Evolutionary conservation across 2,797 vertebrate species (phyloP).

Genomic region (Phrynocephalus forsythii): DNA sequence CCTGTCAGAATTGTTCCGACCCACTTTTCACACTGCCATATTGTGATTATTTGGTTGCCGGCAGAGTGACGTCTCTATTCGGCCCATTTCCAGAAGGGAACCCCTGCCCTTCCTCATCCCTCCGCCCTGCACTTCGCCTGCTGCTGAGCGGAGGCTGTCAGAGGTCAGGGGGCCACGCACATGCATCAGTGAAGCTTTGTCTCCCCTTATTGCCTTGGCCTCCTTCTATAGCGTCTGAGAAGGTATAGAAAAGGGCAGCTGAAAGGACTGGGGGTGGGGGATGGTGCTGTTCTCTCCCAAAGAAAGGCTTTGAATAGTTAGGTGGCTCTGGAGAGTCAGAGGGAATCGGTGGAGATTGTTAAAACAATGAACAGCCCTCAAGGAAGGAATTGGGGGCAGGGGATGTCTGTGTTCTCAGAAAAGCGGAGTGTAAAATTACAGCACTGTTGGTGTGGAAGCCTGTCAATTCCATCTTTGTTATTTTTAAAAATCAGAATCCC

Average conservation of each 20-base stretch:
- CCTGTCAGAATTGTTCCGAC: conserved; percentile 44
- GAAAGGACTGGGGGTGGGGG: neutral
- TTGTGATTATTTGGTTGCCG: conserved; percentile 65
- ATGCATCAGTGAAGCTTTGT: conserved; percentile 3
- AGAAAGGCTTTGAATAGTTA: neutral
- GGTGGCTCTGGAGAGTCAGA: neutral
- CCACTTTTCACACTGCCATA: conserved; percentile 66
- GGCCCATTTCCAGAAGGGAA: neutral
- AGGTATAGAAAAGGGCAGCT: conserved; percentile 2
- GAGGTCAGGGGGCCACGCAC: neutral
- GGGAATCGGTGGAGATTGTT: no score
- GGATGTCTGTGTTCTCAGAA: neutral
- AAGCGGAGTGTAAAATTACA: neutral
- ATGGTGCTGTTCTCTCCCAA: neutral
- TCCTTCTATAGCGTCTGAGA: neutral
- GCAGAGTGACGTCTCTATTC: conserved; percentile 41
- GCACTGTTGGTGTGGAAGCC: neutral
- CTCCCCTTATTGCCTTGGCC: conserved; percentile 10
- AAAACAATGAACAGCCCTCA: neutral
- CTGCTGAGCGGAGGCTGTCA: conserved; percentile 28
- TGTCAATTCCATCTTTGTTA: no score
- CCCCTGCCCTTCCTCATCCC: conserved; percentile 63
- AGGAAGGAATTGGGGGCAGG: neutral
- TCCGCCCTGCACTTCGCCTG: conserved; percentile 1
- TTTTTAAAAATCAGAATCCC: no score